Conservation (phyloP, 1,140 invertebrate genomes). For the Penaeus chinensis region DNA sequence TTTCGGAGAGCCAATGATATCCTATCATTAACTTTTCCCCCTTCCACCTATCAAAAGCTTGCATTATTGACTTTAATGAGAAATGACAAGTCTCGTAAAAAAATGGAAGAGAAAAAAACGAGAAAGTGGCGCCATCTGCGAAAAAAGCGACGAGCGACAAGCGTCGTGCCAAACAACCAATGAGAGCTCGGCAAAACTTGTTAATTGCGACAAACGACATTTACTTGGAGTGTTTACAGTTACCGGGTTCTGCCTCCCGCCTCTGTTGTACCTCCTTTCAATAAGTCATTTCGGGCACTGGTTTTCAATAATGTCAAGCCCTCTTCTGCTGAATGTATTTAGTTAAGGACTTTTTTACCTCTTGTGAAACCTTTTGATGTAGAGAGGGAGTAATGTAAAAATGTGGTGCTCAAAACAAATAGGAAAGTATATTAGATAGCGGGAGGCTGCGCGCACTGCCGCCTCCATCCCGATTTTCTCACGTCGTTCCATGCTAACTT, state of each 20-base stretch:
- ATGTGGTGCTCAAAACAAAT: conserved; percentile 37
- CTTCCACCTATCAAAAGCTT: no score
- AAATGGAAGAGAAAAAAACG: no score
- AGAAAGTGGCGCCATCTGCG: no score
- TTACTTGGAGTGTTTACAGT: conserved; percentile 53
- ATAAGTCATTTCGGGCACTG: conserved; percentile 54
- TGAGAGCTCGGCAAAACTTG: no score
- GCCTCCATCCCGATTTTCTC: conserved; percentile 3
- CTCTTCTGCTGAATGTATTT: conserved; percentile 51
- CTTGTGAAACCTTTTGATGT: conserved; percentile 45
- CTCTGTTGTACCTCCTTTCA: conserved; percentile 43
- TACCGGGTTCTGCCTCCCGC: conserved; percentile 11
- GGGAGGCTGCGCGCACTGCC: conserved; percentile 2
- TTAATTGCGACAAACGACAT: conserved; percentile 25
- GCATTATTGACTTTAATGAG: no score
- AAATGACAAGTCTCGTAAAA: no score
- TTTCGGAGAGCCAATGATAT: no score
- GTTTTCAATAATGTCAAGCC: conserved; percentile 57
- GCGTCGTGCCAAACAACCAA: no score
- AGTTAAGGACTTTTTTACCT: conserved; percentile 44
- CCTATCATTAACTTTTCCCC: no score
- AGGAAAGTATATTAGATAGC: conserved; percentile 36
- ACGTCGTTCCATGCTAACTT: not conserved
- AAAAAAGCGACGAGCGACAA: no score
- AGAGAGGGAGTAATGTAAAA: conserved; percentile 33